Evolutionary conservation across 2,888 invertebrate species (phyloP), one percentile per base, ranked within the genome.

Genomic region (Pollenia angustigena): DNA sequence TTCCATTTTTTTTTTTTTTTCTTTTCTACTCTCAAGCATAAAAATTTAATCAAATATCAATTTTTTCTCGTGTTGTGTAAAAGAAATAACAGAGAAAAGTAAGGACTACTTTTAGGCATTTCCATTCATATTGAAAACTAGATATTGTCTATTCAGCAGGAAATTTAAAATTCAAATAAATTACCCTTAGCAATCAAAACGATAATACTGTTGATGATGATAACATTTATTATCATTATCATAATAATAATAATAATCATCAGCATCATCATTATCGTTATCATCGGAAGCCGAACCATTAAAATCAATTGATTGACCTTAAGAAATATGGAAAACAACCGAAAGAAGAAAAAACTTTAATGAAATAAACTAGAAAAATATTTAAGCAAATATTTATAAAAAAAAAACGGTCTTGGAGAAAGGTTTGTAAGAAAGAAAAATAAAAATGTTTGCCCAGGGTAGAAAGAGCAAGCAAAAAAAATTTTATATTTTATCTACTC

Each of bases 221-320:
- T 64, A 46, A 42, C 4, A 64, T 42, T 71, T 56, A 14, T 66
- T 48, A 69, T 50, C 3, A 72, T 78, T 16, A 50, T 81, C 11
- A 46, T 48, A n/a, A 72, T 42, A 69, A 60, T 40, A 42, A 44
- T 64, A 50, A 71, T 46, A 4, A 84, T 52, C 16, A 52, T 66
- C 56, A 64, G 44, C 48, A 40, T 10, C 42, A 46, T 18, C 16
- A 54, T 23, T 32, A 46, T 66, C 44, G 10, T 80, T 50, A 71
- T 71, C 18, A n/a, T 48, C 62, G 66, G 23, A 14, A 71, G 54
- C 16, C 40, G 64, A 79, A 71, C 82, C 82, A 86, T 86, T 62
- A 83, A 69, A 78, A 85, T 86, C 79, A 79, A 83, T 86, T 82
- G 75, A 71, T 75, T 79, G 82, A 85, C 82, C 86, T 86, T 83